Evolutionary conservation across 2,797 vertebrate species (phyloP).

Genomic region (Ataeniobius toweri): DNA sequence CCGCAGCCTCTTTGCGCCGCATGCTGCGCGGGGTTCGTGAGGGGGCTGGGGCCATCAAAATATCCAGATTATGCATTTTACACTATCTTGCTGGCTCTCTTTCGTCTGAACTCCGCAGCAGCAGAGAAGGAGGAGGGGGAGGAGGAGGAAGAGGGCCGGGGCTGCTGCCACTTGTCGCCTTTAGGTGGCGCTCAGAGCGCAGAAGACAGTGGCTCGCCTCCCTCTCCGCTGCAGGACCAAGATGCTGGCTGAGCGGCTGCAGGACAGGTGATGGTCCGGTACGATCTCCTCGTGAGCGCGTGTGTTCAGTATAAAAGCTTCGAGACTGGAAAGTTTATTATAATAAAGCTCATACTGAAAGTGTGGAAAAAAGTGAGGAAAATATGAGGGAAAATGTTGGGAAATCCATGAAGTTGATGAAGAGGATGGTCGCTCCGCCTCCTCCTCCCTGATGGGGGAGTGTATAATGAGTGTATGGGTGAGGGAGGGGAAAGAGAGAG

Average conservation of each 20-base stretch:
- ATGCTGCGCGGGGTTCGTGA: conserved; percentile 17
- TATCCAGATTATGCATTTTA: conserved; percentile 13
- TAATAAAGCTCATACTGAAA: background rate
- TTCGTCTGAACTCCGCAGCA: conserved; percentile 6
- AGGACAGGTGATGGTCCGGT: conserved; percentile 2
- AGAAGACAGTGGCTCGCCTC: conserved; percentile 51
- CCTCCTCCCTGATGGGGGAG: conserved; percentile 29
- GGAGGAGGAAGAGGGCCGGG: background rate
- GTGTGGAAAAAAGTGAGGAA: background rate
- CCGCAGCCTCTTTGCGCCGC: conserved; percentile 22
- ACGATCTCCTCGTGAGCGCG: background rate
- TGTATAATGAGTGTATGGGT: conserved; percentile 34
- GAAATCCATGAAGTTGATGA: conserved; percentile 53
- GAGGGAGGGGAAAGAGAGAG: conserved; percentile 23
- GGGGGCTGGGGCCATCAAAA: conserved; percentile 8
- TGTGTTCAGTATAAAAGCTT: conserved; percentile 1
- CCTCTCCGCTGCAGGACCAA: conserved; percentile 25
- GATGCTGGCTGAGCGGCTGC: background rate
- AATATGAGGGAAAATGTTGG: conserved; percentile 32
- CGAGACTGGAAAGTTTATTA: conserved; percentile 7
- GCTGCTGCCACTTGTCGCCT: conserved; percentile 50
- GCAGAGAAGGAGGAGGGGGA: background rate
- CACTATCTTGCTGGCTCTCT: conserved; percentile 9
- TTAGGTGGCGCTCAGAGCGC: conserved; percentile 80
- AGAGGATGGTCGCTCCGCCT: conserved; percentile 60